Conservation (phyloP, 1,140 invertebrate genomes). For the Drosophila nigrodunni region DNA sequence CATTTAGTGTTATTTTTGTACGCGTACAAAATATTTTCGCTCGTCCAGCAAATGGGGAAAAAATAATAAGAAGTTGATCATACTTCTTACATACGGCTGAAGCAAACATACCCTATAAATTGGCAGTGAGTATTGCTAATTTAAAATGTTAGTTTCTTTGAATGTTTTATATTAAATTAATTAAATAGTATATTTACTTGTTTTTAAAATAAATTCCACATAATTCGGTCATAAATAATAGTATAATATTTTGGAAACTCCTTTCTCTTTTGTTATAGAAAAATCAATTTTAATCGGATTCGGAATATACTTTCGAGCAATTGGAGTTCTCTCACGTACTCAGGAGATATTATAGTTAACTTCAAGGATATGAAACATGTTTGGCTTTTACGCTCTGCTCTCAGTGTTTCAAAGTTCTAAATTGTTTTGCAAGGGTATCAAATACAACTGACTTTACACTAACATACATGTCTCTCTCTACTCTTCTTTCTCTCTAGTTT, state of each 20-base stretch:
- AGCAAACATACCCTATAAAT: slow-evolving; percentile 34
- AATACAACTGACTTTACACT: slow-evolving; percentile 13
- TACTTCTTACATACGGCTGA: background rate
- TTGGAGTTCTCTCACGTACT: background rate
- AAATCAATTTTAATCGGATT: background rate
- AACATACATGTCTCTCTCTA: slow-evolving; percentile 9
- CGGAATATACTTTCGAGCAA: background rate
- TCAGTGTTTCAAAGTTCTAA: slow-evolving; percentile 19
- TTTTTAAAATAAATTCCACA: too few species aligned
- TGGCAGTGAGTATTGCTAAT: background rate
- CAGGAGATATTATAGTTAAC: background rate
- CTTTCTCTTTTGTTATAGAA: background rate
- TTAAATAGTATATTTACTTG: too few species aligned
- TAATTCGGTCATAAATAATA: too few species aligned
- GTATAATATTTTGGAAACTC: too few species aligned
- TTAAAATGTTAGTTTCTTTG: too few species aligned
- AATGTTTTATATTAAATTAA: too few species aligned
- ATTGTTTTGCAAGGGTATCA: slow-evolving; percentile 40
- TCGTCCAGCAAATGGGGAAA: slow-evolving; percentile 36
- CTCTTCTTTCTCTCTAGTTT: background rate
- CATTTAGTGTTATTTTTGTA: slow-evolving; percentile 77
- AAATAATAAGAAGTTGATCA: slow-evolving; percentile 54
- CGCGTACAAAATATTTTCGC: slow-evolving; percentile 69
- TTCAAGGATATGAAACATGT: slow-evolving; percentile 1
- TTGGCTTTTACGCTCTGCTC: slow-evolving; percentile 14